Conservation (phyloP, 2,797 vertebrate genomes). For the Margarornis squamiger region DNA sequence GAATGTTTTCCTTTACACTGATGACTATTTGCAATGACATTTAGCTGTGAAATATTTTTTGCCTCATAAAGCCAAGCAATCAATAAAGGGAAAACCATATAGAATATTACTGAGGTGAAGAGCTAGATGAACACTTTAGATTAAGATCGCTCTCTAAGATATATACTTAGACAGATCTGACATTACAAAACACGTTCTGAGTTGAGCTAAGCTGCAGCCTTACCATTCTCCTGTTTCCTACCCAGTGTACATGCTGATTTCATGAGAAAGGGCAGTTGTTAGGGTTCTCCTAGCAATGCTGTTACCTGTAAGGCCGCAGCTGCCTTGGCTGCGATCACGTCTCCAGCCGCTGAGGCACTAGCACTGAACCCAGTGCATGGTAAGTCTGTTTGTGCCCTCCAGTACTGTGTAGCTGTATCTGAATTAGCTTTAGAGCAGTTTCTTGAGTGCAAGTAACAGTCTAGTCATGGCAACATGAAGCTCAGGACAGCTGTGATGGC, state of each 20-base stretch:
- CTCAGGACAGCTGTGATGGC: not conserved
- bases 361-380: not conserved
- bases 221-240: not conserved
- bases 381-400: not conserved
- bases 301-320: not conserved
- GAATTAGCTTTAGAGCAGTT: not conserved
- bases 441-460: not conserved
- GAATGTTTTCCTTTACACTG: not conserved
- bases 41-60: not conserved
- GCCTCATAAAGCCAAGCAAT: not conserved
- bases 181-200: not conserved
- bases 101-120: not conserved
- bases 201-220: not conserved
- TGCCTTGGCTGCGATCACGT: not conserved
- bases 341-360: not conserved
- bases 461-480: not conserved
- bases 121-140: not conserved
- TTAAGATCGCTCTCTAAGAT: not conserved
- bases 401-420: not conserved
- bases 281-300: not conserved
- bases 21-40: not conserved
- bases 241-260: not conserved
- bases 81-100: not conserved
- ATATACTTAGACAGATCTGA: not conserved
- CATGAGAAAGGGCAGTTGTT: not conserved